These are phyloP conservation scores for Thalassarche chlororhynchos DNA, from an alignment of 2,113 vertebrate genomes.

Conservation along the genomic window DNA sequence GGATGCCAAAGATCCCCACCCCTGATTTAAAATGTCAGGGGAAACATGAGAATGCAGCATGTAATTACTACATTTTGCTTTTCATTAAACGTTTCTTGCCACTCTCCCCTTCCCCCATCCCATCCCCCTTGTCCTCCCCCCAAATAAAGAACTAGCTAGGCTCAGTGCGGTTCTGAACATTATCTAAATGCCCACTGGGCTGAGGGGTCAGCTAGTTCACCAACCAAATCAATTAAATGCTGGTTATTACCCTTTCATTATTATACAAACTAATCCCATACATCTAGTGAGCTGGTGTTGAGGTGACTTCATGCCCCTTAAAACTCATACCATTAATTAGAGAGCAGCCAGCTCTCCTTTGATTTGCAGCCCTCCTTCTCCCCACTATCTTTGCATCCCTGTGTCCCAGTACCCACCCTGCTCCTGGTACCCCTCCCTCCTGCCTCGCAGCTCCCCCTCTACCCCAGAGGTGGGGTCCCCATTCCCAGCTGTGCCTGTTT, in stretches of 20 bases:
- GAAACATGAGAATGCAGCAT: background rate
- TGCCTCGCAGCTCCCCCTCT: background rate
- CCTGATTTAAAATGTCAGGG: background rate
- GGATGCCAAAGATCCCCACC: background rate
- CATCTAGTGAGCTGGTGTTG: slow-evolving; percentile 2
- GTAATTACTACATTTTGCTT: background rate
- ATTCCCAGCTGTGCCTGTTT: background rate
- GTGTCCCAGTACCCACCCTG: background rate
- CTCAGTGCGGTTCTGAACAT: background rate
- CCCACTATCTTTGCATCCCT: background rate
- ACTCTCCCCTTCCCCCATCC: background rate
- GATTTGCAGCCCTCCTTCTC: background rate
- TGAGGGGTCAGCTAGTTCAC: slow-evolving; percentile 44
- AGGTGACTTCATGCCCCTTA: background rate
- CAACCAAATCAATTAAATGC: slow-evolving; percentile 38
- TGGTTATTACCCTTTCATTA: slow-evolving; percentile 46
- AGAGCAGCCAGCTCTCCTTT: background rate
- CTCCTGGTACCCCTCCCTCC: background rate
- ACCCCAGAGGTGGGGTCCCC: background rate
- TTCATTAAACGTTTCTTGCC: background rate
- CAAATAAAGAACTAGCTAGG: background rate
- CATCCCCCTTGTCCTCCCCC: background rate
- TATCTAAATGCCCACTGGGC: slow-evolving; percentile 35
- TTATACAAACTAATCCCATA: slow-evolving; percentile 32
- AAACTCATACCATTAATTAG: background rate